These are phyloP conservation scores for Hoplostethus atlanticus DNA, from an alignment of 2,797 vertebrate species.

Conservation along the genomic window DNA sequence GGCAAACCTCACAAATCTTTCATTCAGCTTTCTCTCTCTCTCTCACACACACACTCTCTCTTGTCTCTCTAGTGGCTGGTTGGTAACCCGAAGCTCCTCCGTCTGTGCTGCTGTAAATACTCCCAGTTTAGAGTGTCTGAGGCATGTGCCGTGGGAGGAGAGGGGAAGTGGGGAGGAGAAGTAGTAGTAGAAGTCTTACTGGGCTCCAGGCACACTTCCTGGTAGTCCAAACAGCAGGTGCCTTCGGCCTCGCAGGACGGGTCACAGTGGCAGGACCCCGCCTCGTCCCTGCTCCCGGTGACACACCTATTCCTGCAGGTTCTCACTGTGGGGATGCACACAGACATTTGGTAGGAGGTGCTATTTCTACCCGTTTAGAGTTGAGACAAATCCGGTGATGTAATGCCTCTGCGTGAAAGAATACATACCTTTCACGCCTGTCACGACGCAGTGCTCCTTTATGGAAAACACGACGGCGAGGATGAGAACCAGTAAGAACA, in stretches of 20 bases:
- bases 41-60: not conserved
- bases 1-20: not conserved
- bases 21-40: not conserved
- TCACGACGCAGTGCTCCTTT: conserved; percentile 81
- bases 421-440: conserved; percentile 78
- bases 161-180: not conserved
- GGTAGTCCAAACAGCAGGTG: conserved; percentile 86
- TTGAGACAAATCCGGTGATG: not conserved
- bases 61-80: conserved; percentile 1
- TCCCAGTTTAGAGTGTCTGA: conserved; percentile 41
- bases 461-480: conserved; percentile 88
- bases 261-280: conserved; percentile 84
- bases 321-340: conserved; percentile 15
- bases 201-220: conserved; percentile 84
- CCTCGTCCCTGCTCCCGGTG: conserved; percentile 54
- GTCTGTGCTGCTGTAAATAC: conserved; percentile 42
- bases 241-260: conserved; percentile 81
- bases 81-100: conserved; percentile 46
- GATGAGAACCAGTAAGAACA: conserved; percentile 88
- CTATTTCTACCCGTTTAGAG: no score
- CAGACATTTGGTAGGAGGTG: not conserved
- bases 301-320: conserved; percentile 58
- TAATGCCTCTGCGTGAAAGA: not conserved
- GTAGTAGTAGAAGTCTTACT: conserved; percentile 62
- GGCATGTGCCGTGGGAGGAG: not conserved